Evolutionary conservation across 1,140 invertebrate species (phyloP), one percentile per base, ranked within the genome.

Genomic region (Drosophila serrata): DNA sequence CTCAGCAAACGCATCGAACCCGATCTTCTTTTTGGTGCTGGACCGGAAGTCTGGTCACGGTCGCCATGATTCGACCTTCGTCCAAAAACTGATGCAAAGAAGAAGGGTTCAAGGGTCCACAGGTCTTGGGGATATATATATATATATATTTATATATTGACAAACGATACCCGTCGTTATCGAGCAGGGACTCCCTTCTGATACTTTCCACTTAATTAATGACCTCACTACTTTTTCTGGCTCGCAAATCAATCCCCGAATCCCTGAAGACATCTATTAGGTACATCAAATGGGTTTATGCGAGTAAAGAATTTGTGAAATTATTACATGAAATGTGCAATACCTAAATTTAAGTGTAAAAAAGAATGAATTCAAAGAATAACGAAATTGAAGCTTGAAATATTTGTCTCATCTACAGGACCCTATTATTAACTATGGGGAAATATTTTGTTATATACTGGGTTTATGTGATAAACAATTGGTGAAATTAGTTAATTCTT

Each of bases 201-300:
- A 33, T 43, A 27, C 37, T 42, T 51, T 37, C 13, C 61, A 73
- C 72, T 84, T 85, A 84, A 84, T 84, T 85, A 84, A 84, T 84
- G 81, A 81, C 79, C 81, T 77, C 65, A 80, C 63, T 58, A 40
- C 59, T 33, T 45, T 46, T 22, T 22, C 56, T 43, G 48, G 24
- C 68, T 67, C 27, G 31, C 61, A 67, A 81, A 81, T 81, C 79
- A 81, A 81, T 82, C 45, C 53, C 57, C 24, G 17, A 63, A 22
- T 22, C 61, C 15, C 35, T 13, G 24, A 12, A 31, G 33, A 35
- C 24, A 6, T 29, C 11, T 29, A 59, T 31, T 63, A 33, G 56
- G 39, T 27, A 42, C 17, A 22, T 31, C 7, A 12, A n/a, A 4
- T 15, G 19, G 12, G 51, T 37, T 53, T 53, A 53, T 35, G 12